Conservation (phyloP, 2,888 invertebrate species). For the Cerastis rubricosa region DNA sequence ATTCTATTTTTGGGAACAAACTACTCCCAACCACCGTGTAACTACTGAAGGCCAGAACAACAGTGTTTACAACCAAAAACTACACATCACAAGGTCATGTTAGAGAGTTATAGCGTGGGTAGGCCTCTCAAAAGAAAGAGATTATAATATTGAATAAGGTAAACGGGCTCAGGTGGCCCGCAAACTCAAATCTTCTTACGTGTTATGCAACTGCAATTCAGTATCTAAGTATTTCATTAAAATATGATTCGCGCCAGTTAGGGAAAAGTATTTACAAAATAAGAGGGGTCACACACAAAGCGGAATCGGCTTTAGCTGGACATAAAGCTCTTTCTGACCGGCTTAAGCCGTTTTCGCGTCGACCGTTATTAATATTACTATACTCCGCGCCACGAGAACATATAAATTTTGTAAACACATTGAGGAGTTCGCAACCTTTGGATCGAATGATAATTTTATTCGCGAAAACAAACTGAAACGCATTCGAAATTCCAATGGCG, state of each 20-base stretch:
- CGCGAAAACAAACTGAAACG: too few species aligned
- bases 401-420: too few species aligned
- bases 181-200: neutral
- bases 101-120: too few species aligned
- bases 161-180: neutral
- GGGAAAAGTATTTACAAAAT: neutral
- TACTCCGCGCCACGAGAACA: too few species aligned
- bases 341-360: neutral
- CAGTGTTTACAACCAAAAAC: neutral
- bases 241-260: neutral
- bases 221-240: neutral
- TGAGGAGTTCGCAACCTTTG: too few species aligned
- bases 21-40: too few species aligned
- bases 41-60: neutral
- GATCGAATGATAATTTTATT: too few species aligned
- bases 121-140: neutral
- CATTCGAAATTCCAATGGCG: too few species aligned
- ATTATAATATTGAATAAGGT: neutral
- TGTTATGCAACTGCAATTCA: neutral
- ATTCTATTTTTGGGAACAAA: too few species aligned
- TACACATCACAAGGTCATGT: neutral
- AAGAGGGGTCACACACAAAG: neutral
- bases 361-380: neutral
- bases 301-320: neutral
- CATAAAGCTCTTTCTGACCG: neutral